Evolutionary conservation across 2,888 invertebrate genomes (phyloP).

Genomic region (Listrodromus nycthemerus): DNA sequence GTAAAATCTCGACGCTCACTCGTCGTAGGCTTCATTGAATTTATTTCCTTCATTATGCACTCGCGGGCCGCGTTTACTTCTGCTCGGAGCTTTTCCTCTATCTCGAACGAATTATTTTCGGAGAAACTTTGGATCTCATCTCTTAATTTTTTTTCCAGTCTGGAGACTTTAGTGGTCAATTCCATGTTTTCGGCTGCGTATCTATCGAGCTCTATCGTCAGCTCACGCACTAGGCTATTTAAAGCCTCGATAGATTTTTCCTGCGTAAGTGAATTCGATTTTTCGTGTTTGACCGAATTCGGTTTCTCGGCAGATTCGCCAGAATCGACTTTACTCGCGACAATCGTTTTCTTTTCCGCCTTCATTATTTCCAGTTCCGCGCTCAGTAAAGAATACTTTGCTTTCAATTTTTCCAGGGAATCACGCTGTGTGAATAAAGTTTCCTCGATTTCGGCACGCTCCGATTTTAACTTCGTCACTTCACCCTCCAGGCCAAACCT

Average conservation of each 20-base stretch:
- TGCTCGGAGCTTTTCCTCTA: slow-evolving; percentile 76
- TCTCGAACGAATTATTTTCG: slow-evolving; percentile 47
- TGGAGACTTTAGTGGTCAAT: slow-evolving; percentile 84
- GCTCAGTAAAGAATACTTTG: not conserved
- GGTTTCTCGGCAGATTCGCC: not conserved
- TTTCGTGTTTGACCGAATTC: not conserved
- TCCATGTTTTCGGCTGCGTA: slow-evolving; percentile 84
- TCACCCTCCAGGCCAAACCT: slow-evolving; percentile 59
- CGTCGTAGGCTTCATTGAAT: slow-evolving; percentile 69
- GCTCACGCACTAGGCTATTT: slow-evolving; percentile 46
- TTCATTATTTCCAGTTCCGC: not conserved
- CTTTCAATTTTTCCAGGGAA: not conserved
- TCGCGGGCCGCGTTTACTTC: slow-evolving; percentile 73
- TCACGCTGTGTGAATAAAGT: not conserved
- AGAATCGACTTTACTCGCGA: not conserved
- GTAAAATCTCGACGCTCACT: slow-evolving; percentile 40
- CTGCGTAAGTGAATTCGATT: not conserved
- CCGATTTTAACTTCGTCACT: not conserved
- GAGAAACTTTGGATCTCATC: slow-evolving; percentile 5
- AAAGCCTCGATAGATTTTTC: slow-evolving; percentile 32
- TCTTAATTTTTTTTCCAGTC: slow-evolving; percentile 70
- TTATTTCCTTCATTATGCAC: slow-evolving; percentile 78
- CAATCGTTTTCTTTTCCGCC: not conserved
- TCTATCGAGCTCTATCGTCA: slow-evolving; percentile 64
- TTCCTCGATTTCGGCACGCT: not conserved